Evolutionary conservation across 1,140 invertebrate species (phyloP).

Genomic region (Saccostrea echinata): DNA sequence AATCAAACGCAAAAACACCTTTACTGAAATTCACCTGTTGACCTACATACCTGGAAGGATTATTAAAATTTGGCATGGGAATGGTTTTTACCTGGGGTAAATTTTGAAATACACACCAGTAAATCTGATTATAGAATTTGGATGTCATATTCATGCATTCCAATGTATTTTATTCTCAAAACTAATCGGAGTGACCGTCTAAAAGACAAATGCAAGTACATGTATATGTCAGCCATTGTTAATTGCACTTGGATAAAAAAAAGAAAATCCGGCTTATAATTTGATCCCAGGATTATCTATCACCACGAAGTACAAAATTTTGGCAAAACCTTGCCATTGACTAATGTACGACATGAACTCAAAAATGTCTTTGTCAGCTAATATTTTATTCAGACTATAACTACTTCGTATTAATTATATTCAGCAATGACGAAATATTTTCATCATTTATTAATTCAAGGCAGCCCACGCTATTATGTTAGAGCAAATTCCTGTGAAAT

Average conservation of each 20-base stretch:
- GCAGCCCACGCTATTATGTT: too few species aligned
- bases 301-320: background rate
- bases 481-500: too few species aligned
- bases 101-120: background rate
- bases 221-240: background rate
- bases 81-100: background rate
- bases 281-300: background rate
- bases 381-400: background rate
- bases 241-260: background rate
- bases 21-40: conserved; percentile 20
- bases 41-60: conserved; percentile 4
- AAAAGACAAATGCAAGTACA: background rate
- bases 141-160: conserved; percentile 1
- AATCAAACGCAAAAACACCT: background rate
- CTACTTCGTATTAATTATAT: too few species aligned
- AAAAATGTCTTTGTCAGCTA: background rate
- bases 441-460: too few species aligned
- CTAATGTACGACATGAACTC: background rate
- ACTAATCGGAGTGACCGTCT: background rate
- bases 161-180: background rate
- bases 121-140: background rate
- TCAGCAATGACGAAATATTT: too few species aligned
- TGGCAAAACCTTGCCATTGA: conserved; percentile 1
- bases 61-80: background rate
- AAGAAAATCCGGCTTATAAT: conserved; percentile 5